Percentiles rank a stretch among this genome's conserved stretches.
These are phyloP conservation scores for Pantelozetes paolii DNA, from an alignment of 2,888 invertebrate species.

Conservation along the genomic window DNA sequence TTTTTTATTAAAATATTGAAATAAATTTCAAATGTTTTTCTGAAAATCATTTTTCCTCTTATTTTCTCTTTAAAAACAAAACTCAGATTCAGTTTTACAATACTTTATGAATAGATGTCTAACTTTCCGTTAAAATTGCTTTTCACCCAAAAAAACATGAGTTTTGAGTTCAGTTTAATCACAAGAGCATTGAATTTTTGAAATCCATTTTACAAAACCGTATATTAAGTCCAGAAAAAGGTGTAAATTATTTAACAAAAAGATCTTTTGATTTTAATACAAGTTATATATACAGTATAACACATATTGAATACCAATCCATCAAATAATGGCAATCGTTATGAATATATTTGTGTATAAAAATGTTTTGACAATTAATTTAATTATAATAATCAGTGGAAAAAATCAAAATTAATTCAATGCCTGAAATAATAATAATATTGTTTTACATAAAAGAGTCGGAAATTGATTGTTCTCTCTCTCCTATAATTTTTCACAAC, in stretches of 20 bases:
- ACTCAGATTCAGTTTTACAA: no score
- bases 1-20: neutral
- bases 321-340: no score
- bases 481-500: neutral
- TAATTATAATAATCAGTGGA: neutral
- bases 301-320: no score
- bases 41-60: neutral
- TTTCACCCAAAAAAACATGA: neutral
- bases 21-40: neutral
- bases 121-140: neutral
- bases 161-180: neutral
- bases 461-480: neutral
- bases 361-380: neutral
- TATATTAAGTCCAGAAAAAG: no score
- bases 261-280: no score
- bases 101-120: no score
- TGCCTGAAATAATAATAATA: neutral
- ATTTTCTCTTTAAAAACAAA: no score
- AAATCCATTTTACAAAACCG: no score
- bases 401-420: neutral
- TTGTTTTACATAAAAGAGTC: neutral
- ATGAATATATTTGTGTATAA: no score
- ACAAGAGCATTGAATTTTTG: conserved; percentile 2
- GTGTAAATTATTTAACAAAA: no score
- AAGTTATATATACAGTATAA: no score